Conservation (phyloP, 30 jellyfish, hydroid and myxozoan species). For the Chrysaora quinquecirrha region DNA sequence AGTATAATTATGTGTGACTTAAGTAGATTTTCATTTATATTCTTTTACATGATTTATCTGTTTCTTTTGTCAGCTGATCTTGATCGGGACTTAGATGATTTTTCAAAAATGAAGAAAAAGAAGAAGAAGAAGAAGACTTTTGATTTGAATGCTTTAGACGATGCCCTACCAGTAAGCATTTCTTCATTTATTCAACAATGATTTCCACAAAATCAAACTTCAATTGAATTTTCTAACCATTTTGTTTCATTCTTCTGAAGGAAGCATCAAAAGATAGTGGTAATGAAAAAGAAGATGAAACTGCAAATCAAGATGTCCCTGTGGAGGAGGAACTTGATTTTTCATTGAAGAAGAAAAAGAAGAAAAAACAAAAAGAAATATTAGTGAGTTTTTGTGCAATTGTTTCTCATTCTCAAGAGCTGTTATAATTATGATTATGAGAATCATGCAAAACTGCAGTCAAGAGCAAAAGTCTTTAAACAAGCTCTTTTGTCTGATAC, state of each 20-base stretch:
- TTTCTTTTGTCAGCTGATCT: not conserved
- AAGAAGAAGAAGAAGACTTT: slow-evolving; percentile 83
- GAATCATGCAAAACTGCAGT: too few relatives aligned
- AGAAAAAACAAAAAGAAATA: slow-evolving; percentile 57
- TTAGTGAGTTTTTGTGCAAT: slow-evolving; percentile 16
- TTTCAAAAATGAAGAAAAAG: slow-evolving; percentile 80
- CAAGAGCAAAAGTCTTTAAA: too few relatives aligned
- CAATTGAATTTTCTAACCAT: too few relatives aligned
- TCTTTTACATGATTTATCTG: too few relatives aligned
- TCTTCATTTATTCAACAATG: too few relatives aligned
- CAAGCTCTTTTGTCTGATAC: too few relatives aligned
- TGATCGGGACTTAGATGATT: slow-evolving; percentile 82
- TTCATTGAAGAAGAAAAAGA: slow-evolving; percentile 59
- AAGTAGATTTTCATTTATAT: too few relatives aligned
- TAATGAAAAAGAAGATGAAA: slow-evolving; percentile 10
- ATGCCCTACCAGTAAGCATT: slow-evolving; percentile 74
- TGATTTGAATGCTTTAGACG: slow-evolving; percentile 66
- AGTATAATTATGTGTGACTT: too few relatives aligned
- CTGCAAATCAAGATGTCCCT: slow-evolving; percentile 26
- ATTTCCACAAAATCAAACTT: too few relatives aligned
- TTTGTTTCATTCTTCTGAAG: slow-evolving; percentile 8
- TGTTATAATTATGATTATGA: too few relatives aligned
- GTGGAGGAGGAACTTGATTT: slow-evolving; percentile 58
- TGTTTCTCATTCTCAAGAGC: too few relatives aligned
- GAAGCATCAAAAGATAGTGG: slow-evolving; percentile 30